Base-by-base conservation (phyloP, 92 coral and sea anemone genomes). In the Blastomussa wellsi region DNA sequence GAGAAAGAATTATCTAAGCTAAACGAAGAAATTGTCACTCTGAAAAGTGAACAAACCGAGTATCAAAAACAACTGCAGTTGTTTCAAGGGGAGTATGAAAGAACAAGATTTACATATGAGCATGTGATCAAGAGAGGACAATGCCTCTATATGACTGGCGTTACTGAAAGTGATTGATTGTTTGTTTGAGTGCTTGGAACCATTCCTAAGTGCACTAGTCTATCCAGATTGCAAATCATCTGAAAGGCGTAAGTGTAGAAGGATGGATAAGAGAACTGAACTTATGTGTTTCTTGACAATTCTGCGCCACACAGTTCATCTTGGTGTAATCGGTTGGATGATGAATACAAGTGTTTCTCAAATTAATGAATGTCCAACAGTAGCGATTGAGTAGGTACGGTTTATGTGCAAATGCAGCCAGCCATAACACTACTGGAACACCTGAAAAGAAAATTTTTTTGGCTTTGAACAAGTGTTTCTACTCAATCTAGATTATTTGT, bases 251-350 rank as follows among this genome's bases (percentile, higher is more conserved):
- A n/a, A 72, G 26, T 38, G 15, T 39, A 72, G 76, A 72, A 72
- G 17, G 76, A 72, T 72, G 76, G 32, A 72, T 39, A 74, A 49
- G 48, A 80, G 62, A 75, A 85, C 89, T 85, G 89, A 79, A 59
- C 71, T 89, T 68, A 60, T 89, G 92, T 67, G 77, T 44, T 89
- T 79, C 81, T 29, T 86, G 92, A 89, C 92, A 22, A 67, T 80
- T 79, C 69, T 47, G 42, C 81, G 69, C 37, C 89, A 84, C 48
- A 80, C 82, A 28, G 82, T 74, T 38, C 83, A 89, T 74, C 86
- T 89, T 31, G 92, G 92, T 35, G 75, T 86, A 32, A 80, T 90
- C 75, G 87, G 74, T 22, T 89, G 86, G 86, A 83, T 82, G 92
- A 74, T 87, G 1, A 80, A 76, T 22, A n/a, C n/a, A n/a, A n/a